Conservation (phyloP, 2,797 vertebrate genomes). For the Ceyx erithaca region DNA sequence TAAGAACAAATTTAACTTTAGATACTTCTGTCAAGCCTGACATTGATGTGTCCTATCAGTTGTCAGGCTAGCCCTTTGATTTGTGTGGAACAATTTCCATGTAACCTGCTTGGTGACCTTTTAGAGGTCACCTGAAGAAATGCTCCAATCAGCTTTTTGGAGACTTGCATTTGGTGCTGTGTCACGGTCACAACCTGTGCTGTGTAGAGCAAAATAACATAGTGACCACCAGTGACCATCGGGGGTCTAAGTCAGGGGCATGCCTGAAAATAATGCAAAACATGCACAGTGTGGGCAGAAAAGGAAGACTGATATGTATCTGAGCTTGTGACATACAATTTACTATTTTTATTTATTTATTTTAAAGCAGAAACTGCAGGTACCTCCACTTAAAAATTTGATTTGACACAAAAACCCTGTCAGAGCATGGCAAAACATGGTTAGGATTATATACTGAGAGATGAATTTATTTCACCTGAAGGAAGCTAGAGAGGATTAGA, state of each 20-base stretch:
- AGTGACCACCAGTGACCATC: fast-evolving
- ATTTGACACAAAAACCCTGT: not conserved
- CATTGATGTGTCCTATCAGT: not conserved
- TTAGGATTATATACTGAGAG: conserved; percentile 2
- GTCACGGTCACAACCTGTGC: not conserved
- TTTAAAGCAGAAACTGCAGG: not conserved
- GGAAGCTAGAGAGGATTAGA: conserved; percentile 28
- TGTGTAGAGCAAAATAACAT: not conserved
- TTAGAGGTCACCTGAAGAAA: not conserved
- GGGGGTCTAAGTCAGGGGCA: not conserved
- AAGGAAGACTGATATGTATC: not conserved
- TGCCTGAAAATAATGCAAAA: not conserved
- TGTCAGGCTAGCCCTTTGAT: not conserved
- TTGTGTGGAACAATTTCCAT: not conserved
- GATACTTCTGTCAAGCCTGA: not conserved
- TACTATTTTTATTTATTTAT: not conserved
- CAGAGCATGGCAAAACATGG: not conserved
- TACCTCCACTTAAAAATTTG: not conserved
- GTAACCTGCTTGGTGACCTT: not conserved
- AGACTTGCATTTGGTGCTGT: not conserved
- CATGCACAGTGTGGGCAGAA: too few species aligned
- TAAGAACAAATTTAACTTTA: not conserved
- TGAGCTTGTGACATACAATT: not conserved
- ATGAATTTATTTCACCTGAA: conserved; percentile 22
- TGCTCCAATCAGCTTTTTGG: not conserved